A percentile compares a stretch with the other conserved stretches of the same genome.
Evolutionary conservation across 2,113 vertebrate species (phyloP).

Genomic region (Odobenus rosmarus): DNA sequence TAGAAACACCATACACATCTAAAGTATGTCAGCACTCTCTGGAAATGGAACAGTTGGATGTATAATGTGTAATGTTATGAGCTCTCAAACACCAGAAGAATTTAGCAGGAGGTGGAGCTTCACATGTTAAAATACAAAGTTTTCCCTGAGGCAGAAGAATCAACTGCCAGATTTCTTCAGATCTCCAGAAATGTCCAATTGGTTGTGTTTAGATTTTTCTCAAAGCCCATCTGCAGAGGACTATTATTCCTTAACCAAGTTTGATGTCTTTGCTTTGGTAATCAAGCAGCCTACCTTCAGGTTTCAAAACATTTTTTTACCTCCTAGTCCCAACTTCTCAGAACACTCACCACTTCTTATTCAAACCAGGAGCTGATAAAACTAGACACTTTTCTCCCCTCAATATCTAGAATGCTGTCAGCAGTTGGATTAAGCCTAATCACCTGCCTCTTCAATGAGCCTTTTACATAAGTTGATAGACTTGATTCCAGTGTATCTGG

Average conservation of each 20-base stretch:
- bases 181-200: neutral
- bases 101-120: neutral
- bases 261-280: neutral
- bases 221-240: neutral
- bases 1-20: neutral
- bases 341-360: neutral
- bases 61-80: neutral
- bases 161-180: neutral
- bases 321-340: neutral
- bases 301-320: neutral
- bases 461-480: neutral
- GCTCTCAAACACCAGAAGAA: neutral
- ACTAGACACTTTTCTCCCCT: neutral
- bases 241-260: neutral
- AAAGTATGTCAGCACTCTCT: neutral
- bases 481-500: neutral
- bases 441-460: neutral
- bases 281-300: neutral
- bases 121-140: neutral
- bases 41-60: neutral
- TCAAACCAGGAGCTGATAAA: conserved; percentile 20
- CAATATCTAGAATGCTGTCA: neutral
- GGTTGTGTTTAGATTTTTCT: neutral
- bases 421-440: neutral
- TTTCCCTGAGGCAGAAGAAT: neutral